Evolutionary conservation across 2,797 vertebrate genomes (phyloP).

Genomic region (Delichon dasypus): DNA sequence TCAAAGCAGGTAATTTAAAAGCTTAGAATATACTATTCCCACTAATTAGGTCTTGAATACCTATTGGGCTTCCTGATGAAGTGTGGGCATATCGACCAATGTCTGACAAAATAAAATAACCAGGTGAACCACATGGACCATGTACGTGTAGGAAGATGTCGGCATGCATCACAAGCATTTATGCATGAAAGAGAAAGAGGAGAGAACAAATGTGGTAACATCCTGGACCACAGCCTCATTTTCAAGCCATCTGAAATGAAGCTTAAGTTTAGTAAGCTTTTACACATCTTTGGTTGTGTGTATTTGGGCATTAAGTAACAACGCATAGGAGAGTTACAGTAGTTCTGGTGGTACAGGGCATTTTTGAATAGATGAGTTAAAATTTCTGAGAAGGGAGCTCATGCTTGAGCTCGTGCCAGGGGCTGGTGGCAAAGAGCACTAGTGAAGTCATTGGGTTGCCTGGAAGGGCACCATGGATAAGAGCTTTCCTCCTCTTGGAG

Average conservation of each 20-base stretch:
- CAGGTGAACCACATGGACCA: background rate
- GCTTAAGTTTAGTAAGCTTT: background rate
- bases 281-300: background rate
- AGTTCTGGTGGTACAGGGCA: background rate
- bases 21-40: background rate
- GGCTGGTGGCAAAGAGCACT: background rate
- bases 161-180: background rate
- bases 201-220: background rate
- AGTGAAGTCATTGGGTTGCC: background rate
- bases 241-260: background rate
- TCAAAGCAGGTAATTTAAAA: background rate
- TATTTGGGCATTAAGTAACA: background rate
- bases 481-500: background rate
- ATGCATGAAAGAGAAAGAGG: background rate
- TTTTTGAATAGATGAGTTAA: background rate
- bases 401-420: rapidly evolving
- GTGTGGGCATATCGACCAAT: background rate
- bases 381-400: background rate
- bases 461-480: background rate
- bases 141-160: background rate
- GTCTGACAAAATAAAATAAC: background rate
- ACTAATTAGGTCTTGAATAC: background rate
- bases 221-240: background rate
- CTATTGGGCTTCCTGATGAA: background rate
- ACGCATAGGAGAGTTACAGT: background rate